A percentile compares a stretch with the other conserved stretches of the same genome.
Conservation (phyloP, 1,140 invertebrate genomes). For the Bombyx mori region ASM3026992v2 NC_085112.1:12091001-12091500, state of each 20-base stretch:
- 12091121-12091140: no score
- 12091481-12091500: background rate
- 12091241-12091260: no score
- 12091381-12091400: conserved; percentile 38
- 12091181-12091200: no score
- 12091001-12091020: no score
- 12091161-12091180: no score
- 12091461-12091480: conserved; percentile 6
- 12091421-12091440: conserved; percentile 23
- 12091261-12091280: background rate
- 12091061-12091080: no score
- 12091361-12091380: conserved; percentile 43
- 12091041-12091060: no score
- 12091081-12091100: no score
- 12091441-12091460: conserved; percentile 17
- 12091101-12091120: no score
- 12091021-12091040: no score
- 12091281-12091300: conserved; percentile 17
- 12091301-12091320: conserved; percentile 19
- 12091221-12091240: no score
- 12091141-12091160: no score
- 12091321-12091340: conserved; percentile 20
- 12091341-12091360: conserved; percentile 38
- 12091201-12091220: background rate
- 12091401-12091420: conserved; percentile 38